These are phyloP conservation scores for Parthenolecanium corni DNA, from an alignment of 2,888 invertebrate species.

Conservation along the genomic window DNA sequence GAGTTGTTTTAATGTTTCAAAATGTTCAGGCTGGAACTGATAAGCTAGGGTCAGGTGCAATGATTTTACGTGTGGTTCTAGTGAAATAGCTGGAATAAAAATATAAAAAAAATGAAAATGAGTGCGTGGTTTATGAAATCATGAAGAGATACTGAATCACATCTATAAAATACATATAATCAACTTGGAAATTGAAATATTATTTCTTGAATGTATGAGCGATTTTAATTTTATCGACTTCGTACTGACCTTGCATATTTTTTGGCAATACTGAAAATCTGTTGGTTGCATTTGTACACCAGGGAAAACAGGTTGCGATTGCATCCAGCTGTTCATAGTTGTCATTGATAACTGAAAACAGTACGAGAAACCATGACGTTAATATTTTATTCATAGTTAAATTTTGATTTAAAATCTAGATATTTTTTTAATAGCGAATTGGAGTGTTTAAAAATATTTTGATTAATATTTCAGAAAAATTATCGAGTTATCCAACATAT, in stretches of 20 bases:
- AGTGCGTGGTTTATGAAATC: too few species aligned
- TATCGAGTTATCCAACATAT: too few species aligned
- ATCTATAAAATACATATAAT: not conserved
- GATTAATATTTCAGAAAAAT: too few species aligned
- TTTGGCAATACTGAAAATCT: conserved; percentile 48
- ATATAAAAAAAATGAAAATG: conserved; percentile 21
- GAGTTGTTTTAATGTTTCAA: conserved; percentile 56
- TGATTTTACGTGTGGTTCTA: conserved; percentile 72
- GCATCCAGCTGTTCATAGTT: conserved; percentile 65
- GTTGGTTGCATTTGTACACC: conserved; percentile 54
- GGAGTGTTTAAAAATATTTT: too few species aligned
- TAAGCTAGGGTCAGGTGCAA: conserved; percentile 80
- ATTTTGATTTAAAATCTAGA: too few species aligned
- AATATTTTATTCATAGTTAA: not conserved
- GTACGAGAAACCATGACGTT: conserved; percentile 37
- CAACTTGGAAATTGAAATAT: not conserved
- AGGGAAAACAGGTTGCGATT: conserved; percentile 64
- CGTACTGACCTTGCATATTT: conserved; percentile 48
- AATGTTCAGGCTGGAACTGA: conserved; percentile 64
- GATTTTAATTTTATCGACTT: too few species aligned
- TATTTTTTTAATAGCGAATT: too few species aligned
- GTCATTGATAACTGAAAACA: conserved; percentile 49
- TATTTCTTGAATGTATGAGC: too few species aligned
- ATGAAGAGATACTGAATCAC: not conserved
- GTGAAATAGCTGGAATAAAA: conserved; percentile 37